phyloP scores from a whole-genome alignment of 1,140 invertebrate genomes.

The Helicoverpa zea region DNA sequence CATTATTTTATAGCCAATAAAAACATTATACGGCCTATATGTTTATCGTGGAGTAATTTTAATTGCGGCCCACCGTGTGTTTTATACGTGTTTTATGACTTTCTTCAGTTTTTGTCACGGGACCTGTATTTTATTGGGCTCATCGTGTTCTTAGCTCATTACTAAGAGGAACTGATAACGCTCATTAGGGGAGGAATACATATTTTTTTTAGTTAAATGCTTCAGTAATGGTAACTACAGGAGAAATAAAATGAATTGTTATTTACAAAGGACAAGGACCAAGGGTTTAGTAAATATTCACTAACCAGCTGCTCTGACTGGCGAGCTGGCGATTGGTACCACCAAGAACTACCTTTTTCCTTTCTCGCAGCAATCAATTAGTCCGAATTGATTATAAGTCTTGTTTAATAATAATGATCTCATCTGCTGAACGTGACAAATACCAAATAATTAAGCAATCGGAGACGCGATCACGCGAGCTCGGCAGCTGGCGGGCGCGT shows the following conservation, averaged over 20 bases:
- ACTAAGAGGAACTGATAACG: slow-evolving; percentile 10
- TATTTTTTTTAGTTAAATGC: background rate
- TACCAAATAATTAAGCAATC: slow-evolving; percentile 66
- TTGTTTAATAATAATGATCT: slow-evolving; percentile 44
- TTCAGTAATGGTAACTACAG: background rate
- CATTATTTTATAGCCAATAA: slow-evolving; percentile 74
- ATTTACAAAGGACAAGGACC: no score
- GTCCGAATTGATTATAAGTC: background rate
- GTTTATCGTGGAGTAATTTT: slow-evolving; percentile 70
- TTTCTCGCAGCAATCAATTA: background rate
- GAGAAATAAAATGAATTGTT: no score
- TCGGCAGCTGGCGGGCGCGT: slow-evolving; percentile 69
- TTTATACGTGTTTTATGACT: slow-evolving; percentile 68
- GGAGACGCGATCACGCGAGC: slow-evolving; percentile 52
- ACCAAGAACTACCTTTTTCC: background rate
- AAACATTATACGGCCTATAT: slow-evolving; percentile 70
- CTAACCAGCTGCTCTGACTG: background rate
- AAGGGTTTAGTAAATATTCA: background rate
- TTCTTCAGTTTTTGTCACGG: slow-evolving; percentile 59
- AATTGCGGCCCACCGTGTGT: slow-evolving; percentile 77
- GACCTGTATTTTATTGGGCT: slow-evolving; percentile 37
- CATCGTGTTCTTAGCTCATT: background rate
- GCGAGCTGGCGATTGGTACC: background rate
- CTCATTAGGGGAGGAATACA: background rate
- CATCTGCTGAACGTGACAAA: slow-evolving; percentile 62